Conservation (phyloP, 2,113 vertebrate genomes). For the Morone chrysops region DNA sequence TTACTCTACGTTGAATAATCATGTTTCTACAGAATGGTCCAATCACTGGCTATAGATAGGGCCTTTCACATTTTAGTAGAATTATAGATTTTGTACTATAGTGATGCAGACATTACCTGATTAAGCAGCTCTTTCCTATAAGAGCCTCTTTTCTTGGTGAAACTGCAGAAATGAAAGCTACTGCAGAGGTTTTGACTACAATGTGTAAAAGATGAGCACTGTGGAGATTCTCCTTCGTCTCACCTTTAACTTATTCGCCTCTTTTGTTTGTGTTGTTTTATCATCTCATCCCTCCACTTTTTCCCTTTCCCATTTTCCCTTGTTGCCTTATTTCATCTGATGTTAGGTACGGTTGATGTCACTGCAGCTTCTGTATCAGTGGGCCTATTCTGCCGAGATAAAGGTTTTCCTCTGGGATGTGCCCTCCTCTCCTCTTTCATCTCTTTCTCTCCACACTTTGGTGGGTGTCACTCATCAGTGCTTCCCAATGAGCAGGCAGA, state of each 20-base stretch:
- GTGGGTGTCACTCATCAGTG: conserved; percentile 36
- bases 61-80: too few relatives aligned
- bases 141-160: background rate
- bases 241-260: conserved; percentile 1
- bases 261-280: background rate
- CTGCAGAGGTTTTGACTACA: background rate
- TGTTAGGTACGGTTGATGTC: conserved; percentile 21
- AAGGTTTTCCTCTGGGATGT: conserved; percentile 32
- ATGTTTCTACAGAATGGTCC: too few relatives aligned
- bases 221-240: background rate
- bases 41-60: too few relatives aligned
- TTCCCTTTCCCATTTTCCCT: background rate
- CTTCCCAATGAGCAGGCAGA: conserved; percentile 25
- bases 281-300: background rate
- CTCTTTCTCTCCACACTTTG: conserved; percentile 16
- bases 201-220: background rate
- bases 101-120: background rate
- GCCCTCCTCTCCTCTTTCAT: conserved; percentile 21
- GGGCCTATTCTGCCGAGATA: conserved; percentile 20
- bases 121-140: background rate
- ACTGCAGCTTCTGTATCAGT: conserved; percentile 22
- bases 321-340: conserved; percentile 11
- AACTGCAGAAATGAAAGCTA: background rate
- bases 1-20: too few relatives aligned
- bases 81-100: background rate